Base-by-base conservation (phyloP, 2,797 vertebrate genomes). In the Epinephelus malabaricus region DNA sequence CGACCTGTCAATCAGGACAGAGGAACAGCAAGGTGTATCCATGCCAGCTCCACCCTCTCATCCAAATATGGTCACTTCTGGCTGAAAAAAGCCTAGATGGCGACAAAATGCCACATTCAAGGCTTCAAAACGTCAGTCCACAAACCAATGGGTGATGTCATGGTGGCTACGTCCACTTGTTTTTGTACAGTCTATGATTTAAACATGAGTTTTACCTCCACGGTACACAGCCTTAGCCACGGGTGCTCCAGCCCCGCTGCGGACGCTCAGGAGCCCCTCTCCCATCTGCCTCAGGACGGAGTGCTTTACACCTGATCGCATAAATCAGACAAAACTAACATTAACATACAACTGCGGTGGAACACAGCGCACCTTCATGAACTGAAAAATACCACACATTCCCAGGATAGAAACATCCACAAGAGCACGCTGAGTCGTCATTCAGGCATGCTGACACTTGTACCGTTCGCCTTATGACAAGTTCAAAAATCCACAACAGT, bases 221-320 rank as follows among this genome's bases (percentile, higher is more conserved):
- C 93, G 95, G 83, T 98, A 99, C 23, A 92, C 78, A 69, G 96
- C 91, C 86, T 96, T 96, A 27, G 83, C 89, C 8, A 91, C 83
- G 19, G 96, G 71, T 49, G 92, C 89, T 63, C 97, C 97, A 6
- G 93, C 67, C 3, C 97, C 97, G 1, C 94, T 91, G 40, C 94
- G 94, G 71, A 92, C 92, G 54, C 96, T 96, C 13, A 98, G 93
- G 53, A 97, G 96, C 12, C 96, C 95, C 87, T 99, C 97, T 1
- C 95, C 97, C 70, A 97, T 82, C 81, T 97, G 96, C 92, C 95
- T 97, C 76, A 99, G 90, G 59, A 95, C 90, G 12, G 95, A 94
- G 85, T 99, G 98, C 66, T 94, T 93, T 46, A 99, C 95, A 86
- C 98, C 98, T 98, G 80, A 51, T 82, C 1, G 30, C 30, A 81